phyloP scores from a whole-genome alignment of 2,888 invertebrate species.

The Brenthis ino region DNA sequence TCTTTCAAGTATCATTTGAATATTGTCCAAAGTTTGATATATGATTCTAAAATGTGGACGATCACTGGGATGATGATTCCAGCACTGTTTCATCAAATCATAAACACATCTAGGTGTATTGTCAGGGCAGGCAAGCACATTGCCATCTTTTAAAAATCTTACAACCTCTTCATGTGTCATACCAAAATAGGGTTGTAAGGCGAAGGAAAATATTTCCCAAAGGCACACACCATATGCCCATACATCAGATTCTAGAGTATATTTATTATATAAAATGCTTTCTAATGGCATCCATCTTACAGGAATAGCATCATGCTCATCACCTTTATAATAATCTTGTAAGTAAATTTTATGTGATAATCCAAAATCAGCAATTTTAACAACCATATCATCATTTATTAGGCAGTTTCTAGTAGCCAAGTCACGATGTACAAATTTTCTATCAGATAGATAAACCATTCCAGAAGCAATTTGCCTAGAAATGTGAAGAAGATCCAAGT shows the following conservation, averaged over 20 bases:
- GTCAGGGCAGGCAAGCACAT: constrained; percentile 94
- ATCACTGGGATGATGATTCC: constrained; percentile 92
- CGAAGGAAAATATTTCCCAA: constrained; percentile 98
- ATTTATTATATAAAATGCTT: constrained; percentile 97
- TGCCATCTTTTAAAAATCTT: constrained; percentile 95
- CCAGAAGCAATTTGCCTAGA: constrained; percentile 95
- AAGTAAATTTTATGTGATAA: constrained; percentile 97
- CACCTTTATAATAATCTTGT: constrained; percentile 97
- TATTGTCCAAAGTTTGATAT: constrained; percentile 89
- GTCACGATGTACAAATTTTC: constrained; percentile 98
- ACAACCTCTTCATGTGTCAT: constrained; percentile 99
- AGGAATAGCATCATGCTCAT: constrained; percentile 97
- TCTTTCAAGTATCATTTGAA: constrained; percentile 80
- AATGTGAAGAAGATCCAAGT: constrained; percentile 92
- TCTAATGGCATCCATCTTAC: constrained; percentile 99
- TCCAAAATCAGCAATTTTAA: constrained; percentile 98
- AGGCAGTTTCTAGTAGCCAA: constrained; percentile 97
- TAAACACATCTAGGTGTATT: constrained; percentile 93
- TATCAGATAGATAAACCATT: constrained; percentile 96
- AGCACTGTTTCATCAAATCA: constrained; percentile 96
- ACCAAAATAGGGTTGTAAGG: constrained; percentile 97
- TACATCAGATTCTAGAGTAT: constrained; percentile 97
- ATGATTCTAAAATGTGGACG: constrained; percentile 93
- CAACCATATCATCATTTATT: constrained; percentile 95
- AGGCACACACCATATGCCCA: constrained; percentile 98